Evolutionary conservation across 2,797 vertebrate genomes (phyloP).

Genomic region (Hippocampus kuda): DNA sequence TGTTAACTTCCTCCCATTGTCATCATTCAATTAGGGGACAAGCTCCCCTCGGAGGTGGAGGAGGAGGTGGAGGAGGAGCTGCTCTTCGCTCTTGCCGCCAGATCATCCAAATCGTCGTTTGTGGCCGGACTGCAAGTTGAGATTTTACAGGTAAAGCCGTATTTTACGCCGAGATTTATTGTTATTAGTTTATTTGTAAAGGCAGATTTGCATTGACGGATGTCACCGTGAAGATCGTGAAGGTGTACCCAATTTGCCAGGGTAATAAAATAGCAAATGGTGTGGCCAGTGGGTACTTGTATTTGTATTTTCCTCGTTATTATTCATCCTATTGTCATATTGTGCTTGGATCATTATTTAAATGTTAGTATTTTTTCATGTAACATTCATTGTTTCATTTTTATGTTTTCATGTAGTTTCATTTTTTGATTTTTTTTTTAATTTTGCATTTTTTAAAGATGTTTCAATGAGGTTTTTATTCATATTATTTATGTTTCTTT

Average conservation of each 20-base stretch:
- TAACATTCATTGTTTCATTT: not conserved
- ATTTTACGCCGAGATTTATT: not conserved
- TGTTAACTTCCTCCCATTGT: not conserved
- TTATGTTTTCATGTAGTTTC: not conserved
- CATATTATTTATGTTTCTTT: too few species aligned
- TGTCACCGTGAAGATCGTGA: not conserved
- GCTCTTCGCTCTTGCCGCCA: not conserved
- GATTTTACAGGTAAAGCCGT: not conserved
- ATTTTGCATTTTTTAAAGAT: not conserved
- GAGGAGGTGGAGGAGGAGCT: not conserved
- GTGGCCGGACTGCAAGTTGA: not conserved
- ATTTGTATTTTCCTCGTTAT: too few species aligned
- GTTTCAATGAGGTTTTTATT: too few species aligned
- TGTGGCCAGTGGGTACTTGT: not conserved
- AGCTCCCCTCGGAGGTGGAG: constrained; percentile 3
- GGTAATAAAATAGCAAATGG: not conserved
- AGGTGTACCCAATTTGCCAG: not conserved
- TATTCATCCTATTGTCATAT: not conserved
- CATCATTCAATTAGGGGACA: not conserved
- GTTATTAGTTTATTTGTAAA: not conserved
- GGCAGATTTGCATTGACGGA: not conserved
- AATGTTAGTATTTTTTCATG: not conserved
- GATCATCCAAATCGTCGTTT: not conserved
- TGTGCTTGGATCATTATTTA: not conserved
- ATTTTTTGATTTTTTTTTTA: not conserved